These are phyloP conservation scores for Acrobasis consociella DNA, from an alignment of 2,888 invertebrate species.

Conservation along the genomic window DNA sequence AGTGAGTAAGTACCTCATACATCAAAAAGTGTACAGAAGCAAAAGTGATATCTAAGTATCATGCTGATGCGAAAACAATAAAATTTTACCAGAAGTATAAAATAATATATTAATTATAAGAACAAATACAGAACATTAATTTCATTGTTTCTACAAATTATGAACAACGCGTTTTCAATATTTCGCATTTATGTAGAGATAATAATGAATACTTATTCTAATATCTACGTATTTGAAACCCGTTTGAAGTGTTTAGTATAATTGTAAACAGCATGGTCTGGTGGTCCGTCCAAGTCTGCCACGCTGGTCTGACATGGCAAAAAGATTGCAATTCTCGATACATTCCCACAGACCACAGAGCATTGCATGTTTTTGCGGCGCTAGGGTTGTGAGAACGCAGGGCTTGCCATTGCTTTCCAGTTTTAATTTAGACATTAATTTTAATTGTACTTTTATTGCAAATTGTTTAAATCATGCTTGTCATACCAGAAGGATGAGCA, in stretches of 20 bases:
- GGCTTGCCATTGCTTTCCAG: constrained; percentile 4
- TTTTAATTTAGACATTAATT: constrained; percentile 19
- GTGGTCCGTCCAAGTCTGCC: constrained; percentile 14
- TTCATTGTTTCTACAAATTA: too few relatives aligned
- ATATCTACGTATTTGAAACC: background rate
- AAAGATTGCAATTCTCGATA: constrained; percentile 66
- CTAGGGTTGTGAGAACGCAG: constrained; percentile 46
- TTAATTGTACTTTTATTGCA: constrained; percentile 12
- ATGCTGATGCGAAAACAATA: too few relatives aligned
- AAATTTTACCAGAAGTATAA: too few relatives aligned
- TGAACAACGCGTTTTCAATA: too few relatives aligned
- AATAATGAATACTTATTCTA: too few relatives aligned
- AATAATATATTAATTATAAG: too few relatives aligned
- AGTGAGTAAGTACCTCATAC: too few relatives aligned
- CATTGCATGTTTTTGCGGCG: constrained; percentile 54
- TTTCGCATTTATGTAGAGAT: too few relatives aligned
- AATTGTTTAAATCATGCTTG: constrained; percentile 3
- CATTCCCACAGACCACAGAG: constrained; percentile 76
- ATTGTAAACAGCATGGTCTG: constrained; percentile 20
- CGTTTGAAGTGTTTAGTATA: constrained; percentile 12
- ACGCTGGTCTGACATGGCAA: constrained; percentile 52
- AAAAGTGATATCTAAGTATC: too few relatives aligned
- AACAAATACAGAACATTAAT: too few relatives aligned
- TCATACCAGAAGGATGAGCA: background rate
- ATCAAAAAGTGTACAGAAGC: too few relatives aligned